Percentiles rank a stretch among this genome's conserved stretches.
These are phyloP conservation scores for Anguilla megastoma DNA, from an alignment of 2,797 vertebrate genomes.

Conservation along the genomic window DNA sequence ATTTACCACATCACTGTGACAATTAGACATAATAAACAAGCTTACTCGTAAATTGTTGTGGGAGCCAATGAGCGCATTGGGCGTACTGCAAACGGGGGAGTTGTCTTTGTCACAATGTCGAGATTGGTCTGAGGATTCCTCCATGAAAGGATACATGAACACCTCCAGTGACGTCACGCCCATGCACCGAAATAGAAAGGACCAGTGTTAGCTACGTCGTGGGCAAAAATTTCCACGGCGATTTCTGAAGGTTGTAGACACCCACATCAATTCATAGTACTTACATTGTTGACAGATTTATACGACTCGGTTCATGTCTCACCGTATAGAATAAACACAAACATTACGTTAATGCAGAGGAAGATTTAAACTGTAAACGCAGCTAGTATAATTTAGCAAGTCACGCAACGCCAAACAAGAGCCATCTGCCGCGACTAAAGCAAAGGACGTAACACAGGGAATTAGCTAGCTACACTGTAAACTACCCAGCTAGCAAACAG, in stretches of 20 bases:
- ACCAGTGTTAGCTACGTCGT: slow-evolving; percentile 6
- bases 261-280: background rate
- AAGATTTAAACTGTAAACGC: background rate
- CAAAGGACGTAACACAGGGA: background rate
- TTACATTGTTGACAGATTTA: background rate
- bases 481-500: background rate
- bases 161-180: slow-evolving; percentile 45
- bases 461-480: slow-evolving; percentile 6
- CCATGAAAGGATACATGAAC: slow-evolving; percentile 29
- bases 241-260: slow-evolving; percentile 22
- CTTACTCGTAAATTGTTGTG: background rate
- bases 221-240: slow-evolving; percentile 5
- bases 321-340: background rate
- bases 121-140: slow-evolving; percentile 55
- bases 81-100: slow-evolving; percentile 35
- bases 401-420: background rate
- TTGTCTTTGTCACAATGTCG: slow-evolving; percentile 26
- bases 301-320: background rate
- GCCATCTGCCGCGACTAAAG: background rate
- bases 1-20: background rate
- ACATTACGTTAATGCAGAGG: background rate
- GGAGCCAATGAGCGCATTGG: slow-evolving; percentile 50
- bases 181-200: slow-evolving; percentile 20
- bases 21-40: background rate
- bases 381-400: background rate